phyloP scores from a whole-genome alignment of 2,113 vertebrate species.

The Amblyornis subalaris region DNA sequence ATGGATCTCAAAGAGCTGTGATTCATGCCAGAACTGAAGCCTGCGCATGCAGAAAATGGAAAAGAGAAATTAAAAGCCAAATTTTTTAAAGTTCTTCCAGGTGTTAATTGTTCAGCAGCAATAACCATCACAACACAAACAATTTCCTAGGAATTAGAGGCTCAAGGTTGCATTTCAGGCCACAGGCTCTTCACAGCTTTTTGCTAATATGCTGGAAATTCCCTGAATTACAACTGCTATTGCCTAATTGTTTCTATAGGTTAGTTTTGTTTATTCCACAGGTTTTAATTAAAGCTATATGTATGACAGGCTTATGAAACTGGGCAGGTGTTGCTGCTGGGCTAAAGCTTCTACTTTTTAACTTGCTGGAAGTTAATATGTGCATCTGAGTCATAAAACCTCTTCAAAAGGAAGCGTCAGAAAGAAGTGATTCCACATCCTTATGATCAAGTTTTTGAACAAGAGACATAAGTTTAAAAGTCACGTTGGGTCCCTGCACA shows the following conservation, averaged over 20 bases:
- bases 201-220: slow-evolving; percentile 25
- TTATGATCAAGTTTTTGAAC: neutral
- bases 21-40: neutral
- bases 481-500: neutral
- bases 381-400: slow-evolving; percentile 29
- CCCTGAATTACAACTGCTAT: neutral
- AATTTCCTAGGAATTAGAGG: slow-evolving; percentile 17
- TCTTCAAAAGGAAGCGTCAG: neutral
- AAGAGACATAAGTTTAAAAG: neutral
- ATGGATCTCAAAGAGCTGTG: neutral
- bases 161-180: slow-evolving; percentile 22
- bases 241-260: slow-evolving; percentile 24
- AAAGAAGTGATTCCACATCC: neutral
- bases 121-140: slow-evolving; percentile 13
- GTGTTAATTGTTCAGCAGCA: slow-evolving; percentile 23
- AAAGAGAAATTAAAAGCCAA: slow-evolving; percentile 4
- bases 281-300: neutral
- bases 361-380: slow-evolving; percentile 17
- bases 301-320: neutral
- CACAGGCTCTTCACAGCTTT: neutral
- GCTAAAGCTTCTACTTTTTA: slow-evolving; percentile 12
- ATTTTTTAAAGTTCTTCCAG: neutral
- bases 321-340: slow-evolving; percentile 22
- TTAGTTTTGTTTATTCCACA: slow-evolving; percentile 32
- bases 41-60: neutral